Evolutionary conservation across 1,140 invertebrate genomes (phyloP).

Genomic region (Ridgeia piscesae): DNA sequence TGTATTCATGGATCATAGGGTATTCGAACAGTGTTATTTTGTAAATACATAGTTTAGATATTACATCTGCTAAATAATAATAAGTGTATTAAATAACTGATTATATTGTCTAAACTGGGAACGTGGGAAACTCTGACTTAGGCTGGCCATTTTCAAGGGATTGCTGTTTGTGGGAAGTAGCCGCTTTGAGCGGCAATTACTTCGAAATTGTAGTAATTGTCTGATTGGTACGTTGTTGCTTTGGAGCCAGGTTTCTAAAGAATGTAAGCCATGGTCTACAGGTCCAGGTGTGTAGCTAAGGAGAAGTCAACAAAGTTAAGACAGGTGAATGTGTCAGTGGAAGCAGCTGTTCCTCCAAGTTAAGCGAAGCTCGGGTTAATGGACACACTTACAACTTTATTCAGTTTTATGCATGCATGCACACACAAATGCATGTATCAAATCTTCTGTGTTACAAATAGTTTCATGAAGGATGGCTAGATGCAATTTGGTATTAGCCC

Average conservation of each 20-base stretch:
- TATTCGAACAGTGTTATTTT: no score
- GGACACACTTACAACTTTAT: not conserved
- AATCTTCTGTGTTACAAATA: not conserved
- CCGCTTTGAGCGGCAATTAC: not conserved
- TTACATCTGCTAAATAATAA: no score
- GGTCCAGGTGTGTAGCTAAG: not conserved
- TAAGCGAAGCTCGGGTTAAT: not conserved
- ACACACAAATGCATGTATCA: not conserved
- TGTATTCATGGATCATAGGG: no score
- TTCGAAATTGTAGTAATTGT: not conserved
- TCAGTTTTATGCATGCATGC: not conserved
- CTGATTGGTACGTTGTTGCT: not conserved
- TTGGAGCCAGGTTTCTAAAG: not conserved
- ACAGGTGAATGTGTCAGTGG: not conserved
- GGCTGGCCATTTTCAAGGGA: no score
- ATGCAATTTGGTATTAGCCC: not conserved
- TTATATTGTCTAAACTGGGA: no score
- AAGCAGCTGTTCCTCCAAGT: not conserved
- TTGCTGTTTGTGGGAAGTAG: no score
- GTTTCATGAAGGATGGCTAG: not conserved
- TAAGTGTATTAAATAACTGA: no score
- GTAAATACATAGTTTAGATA: no score
- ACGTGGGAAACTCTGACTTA: no score
- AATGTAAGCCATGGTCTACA: not conserved
- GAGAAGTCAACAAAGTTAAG: not conserved